Conservation (phyloP, 2,888 invertebrate species). For the Bimastos eiseni region DNA sequence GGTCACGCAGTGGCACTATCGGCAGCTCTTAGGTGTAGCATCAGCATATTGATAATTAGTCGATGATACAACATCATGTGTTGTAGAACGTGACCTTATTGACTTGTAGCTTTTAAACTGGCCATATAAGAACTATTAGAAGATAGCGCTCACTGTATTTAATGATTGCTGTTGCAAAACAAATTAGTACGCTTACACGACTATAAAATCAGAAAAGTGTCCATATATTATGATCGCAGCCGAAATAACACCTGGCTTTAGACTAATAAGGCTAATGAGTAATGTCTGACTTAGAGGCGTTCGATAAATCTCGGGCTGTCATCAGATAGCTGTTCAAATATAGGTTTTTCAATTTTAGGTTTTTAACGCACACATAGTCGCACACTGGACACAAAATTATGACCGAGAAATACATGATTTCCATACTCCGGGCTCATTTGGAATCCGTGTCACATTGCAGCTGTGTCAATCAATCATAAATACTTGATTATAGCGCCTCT, state of each 20-base stretch:
- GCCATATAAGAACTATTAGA: too few species aligned
- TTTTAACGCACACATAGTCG: too few species aligned
- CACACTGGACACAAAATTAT: too few species aligned
- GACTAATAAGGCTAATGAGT: not conserved
- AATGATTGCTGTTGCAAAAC: too few species aligned
- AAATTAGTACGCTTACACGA: not conserved
- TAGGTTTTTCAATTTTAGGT: too few species aligned
- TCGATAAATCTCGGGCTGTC: not conserved
- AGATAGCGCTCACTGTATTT: not conserved
- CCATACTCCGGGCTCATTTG: too few species aligned
- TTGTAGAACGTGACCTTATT: not conserved
- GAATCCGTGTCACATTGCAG: too few species aligned
- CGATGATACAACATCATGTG: constrained; percentile 1
- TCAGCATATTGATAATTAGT: not conserved
- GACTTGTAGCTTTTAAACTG: not conserved
- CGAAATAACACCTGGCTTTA: not conserved
- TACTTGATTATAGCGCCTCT: too few species aligned
- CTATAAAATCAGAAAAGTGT: not conserved
- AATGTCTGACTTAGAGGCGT: not conserved
- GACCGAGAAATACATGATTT: too few species aligned
- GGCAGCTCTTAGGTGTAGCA: not conserved
- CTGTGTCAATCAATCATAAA: too few species aligned
- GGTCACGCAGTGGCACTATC: not conserved
- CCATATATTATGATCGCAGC: not conserved
- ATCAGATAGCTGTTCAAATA: too few species aligned